These are phyloP conservation scores for Syngnathus rostellatus DNA, from an alignment of 2,797 vertebrate species.

Conservation along the genomic window DNA sequence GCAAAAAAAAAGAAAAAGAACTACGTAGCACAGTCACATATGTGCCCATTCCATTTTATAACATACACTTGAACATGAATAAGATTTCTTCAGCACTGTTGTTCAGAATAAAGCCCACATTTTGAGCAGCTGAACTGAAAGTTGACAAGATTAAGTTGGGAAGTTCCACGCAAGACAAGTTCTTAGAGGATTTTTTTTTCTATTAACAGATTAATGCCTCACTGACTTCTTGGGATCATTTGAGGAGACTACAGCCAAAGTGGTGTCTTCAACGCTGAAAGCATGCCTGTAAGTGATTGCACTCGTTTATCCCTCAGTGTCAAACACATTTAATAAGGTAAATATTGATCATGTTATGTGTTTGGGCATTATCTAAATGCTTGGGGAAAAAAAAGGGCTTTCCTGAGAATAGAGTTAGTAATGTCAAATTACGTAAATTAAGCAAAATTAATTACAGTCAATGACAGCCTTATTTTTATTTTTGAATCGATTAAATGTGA, in stretches of 20 bases:
- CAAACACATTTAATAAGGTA: not conserved
- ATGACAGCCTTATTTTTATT: not conserved
- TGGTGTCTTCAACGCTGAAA: slow-evolving; percentile 31
- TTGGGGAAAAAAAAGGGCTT: not conserved
- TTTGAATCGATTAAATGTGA: not conserved
- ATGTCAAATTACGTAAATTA: not conserved
- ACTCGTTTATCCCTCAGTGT: slow-evolving; percentile 16
- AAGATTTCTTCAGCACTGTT: slow-evolving; percentile 39
- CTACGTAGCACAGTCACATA: slow-evolving; percentile 17
- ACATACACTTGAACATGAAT: slow-evolving; percentile 44
- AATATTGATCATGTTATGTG: not conserved
- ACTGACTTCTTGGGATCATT: slow-evolving; percentile 16
- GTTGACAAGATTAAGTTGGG: slow-evolving; percentile 52
- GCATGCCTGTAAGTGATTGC: slow-evolving; percentile 31
- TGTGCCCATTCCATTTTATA: slow-evolving; percentile 25
- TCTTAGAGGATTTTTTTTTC: slow-evolving; percentile 45
- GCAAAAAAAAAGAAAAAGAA: slow-evolving; percentile 18
- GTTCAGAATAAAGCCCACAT: slow-evolving; percentile 39
- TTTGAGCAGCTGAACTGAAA: slow-evolving; percentile 42
- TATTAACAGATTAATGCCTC: slow-evolving; percentile 53
- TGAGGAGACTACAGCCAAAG: slow-evolving; percentile 32
- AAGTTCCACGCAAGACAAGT: slow-evolving; percentile 43
- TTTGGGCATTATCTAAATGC: no score
- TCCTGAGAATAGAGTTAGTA: not conserved
- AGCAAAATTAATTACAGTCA: not conserved